Conservation (phyloP, 1,140 invertebrate genomes). For the Palaemon carinicauda region DNA sequence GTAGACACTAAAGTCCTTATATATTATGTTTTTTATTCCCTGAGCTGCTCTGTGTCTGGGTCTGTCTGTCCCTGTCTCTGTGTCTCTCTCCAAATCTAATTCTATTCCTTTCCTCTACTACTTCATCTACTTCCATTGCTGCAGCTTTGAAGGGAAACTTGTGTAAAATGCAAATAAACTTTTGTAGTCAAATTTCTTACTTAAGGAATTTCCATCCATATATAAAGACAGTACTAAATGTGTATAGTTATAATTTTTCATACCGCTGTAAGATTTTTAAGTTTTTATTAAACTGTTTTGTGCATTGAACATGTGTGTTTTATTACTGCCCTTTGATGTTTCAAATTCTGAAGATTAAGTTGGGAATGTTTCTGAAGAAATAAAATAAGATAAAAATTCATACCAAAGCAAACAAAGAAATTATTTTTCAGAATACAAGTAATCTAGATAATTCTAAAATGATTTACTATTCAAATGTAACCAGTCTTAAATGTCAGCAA, state of each 20-base stretch:
- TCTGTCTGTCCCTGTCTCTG: background rate
- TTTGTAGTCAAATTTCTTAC: constrained; percentile 33
- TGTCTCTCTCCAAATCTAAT: background rate
- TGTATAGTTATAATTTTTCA: constrained; percentile 39
- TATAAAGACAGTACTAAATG: constrained; percentile 44
- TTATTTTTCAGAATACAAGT: too few relatives aligned
- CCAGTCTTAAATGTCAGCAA: too few relatives aligned
- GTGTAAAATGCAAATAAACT: constrained; percentile 43
- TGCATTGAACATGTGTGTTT: constrained; percentile 24
- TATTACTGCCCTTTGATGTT: background rate
- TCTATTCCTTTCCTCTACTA: background rate
- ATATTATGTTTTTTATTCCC: background rate
- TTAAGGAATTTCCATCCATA: constrained; percentile 47
- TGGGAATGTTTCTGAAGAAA: background rate
- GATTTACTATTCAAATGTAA: too few relatives aligned
- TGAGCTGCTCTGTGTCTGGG: background rate
- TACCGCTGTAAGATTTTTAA: constrained; percentile 43
- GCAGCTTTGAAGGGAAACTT: background rate
- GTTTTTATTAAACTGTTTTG: constrained; percentile 48
- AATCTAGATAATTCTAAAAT: too few relatives aligned
- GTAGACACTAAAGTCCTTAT: background rate
- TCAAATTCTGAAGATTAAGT: background rate
- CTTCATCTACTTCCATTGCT: background rate
- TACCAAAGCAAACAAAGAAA: background rate
- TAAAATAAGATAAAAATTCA: background rate